These are phyloP conservation scores for Ptychoptera contaminata DNA, from an alignment of 2,888 invertebrate genomes.

Conservation along the genomic window DNA sequence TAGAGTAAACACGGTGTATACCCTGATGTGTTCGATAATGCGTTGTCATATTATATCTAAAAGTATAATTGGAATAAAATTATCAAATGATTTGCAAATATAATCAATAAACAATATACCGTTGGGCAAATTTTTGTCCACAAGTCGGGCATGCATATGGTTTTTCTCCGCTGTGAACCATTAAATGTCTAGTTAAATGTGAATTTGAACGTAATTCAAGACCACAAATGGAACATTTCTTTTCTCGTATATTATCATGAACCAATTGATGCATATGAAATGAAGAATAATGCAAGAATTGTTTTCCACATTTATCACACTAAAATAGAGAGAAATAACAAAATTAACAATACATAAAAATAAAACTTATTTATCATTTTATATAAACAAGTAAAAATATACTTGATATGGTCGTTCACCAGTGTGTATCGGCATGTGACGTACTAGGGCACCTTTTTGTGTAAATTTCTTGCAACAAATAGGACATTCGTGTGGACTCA, in stretches of 20 bases:
- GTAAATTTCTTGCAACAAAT: constrained; percentile 37
- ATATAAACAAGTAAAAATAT: not conserved
- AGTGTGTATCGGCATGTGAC: constrained; percentile 37
- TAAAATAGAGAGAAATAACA: not conserved
- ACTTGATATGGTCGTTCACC: constrained; percentile 30
- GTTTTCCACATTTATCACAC: constrained; percentile 30
- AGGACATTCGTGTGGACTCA: constrained; percentile 32
- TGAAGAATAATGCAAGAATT: constrained; percentile 30
- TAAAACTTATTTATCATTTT: not conserved
- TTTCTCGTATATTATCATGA: constrained; percentile 20
- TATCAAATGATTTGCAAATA: not conserved
- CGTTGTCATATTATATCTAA: constrained; percentile 4
- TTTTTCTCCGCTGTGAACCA: constrained; percentile 30
- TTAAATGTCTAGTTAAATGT: constrained; percentile 31
- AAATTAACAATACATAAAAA: not conserved
- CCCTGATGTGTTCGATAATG: constrained; percentile 1
- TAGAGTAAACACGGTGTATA: not conserved
- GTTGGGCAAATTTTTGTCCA: constrained; percentile 11
- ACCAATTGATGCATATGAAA: constrained; percentile 30
- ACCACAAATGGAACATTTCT: constrained; percentile 25
- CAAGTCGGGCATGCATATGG: constrained; percentile 12
- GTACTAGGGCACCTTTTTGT: constrained; percentile 35
- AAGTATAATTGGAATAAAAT: not conserved
- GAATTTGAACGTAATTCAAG: constrained; percentile 31
- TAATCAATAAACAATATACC: constrained; percentile 1